Percentiles rank a stretch among this genome's conserved stretches.
Evolutionary conservation across 2,888 invertebrate genomes (phyloP).

Genomic region (Andricus curvator): DNA sequence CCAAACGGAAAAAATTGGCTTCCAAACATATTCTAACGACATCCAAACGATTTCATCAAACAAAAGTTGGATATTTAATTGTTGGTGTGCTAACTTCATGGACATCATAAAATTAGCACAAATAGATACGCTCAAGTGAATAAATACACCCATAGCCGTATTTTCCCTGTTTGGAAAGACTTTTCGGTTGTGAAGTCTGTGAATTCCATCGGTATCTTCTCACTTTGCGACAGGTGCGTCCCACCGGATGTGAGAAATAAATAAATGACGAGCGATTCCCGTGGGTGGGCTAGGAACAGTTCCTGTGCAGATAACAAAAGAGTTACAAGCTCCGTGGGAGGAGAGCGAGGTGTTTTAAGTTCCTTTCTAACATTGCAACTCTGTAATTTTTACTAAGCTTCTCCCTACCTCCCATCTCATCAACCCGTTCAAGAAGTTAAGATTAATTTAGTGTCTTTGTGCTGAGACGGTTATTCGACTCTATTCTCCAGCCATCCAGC

Average conservation of each 20-base stretch:
- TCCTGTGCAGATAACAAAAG: conserved; percentile 74
- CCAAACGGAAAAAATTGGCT: too few species aligned
- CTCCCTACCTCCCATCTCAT: conserved; percentile 42
- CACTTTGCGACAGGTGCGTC: conserved; percentile 56
- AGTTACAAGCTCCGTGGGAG: conserved; percentile 70
- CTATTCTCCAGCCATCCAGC: conserved; percentile 20
- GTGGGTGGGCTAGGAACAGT: conserved; percentile 67
- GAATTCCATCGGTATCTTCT: conserved; percentile 44
- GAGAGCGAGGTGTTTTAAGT: conserved; percentile 66
- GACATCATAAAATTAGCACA: too few species aligned
- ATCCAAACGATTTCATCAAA: too few species aligned
- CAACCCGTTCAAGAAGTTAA: conserved; percentile 67
- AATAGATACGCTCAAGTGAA: too few species aligned
- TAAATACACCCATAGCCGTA: too few species aligned
- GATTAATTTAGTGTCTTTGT: conserved; percentile 75
- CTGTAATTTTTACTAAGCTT: conserved; percentile 75
- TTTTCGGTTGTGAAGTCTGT: too few species aligned
- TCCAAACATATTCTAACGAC: too few species aligned
- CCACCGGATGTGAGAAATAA: conserved; percentile 66
- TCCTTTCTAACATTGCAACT: conserved; percentile 70
- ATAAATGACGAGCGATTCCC: conserved; percentile 73
- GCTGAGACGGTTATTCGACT: conserved; percentile 43
- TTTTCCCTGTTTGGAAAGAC: too few species aligned
- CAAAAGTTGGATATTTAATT: too few species aligned
- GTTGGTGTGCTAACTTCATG: too few species aligned